Conservation (phyloP, 2,888 invertebrate genomes). For the Choristoneura rosaceana region DNA sequence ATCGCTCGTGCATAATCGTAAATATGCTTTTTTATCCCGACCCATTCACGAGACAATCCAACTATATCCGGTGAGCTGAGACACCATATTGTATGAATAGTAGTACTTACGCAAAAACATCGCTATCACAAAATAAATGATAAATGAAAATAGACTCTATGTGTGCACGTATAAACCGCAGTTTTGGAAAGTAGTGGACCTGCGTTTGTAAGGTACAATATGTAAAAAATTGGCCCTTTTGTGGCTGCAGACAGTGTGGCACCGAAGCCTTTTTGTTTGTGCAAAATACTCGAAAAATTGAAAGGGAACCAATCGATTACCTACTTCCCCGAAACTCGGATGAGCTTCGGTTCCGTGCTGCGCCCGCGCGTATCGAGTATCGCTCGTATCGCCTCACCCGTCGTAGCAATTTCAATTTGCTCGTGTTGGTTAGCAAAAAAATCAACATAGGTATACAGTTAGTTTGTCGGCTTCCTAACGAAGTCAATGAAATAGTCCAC, state of each 20-base stretch:
- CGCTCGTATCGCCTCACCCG: slow-evolving; percentile 32
- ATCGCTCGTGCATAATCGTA: slow-evolving; percentile 83
- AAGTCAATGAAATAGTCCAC: slow-evolving; percentile 9
- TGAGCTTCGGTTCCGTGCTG: slow-evolving; percentile 45
- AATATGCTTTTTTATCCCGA: slow-evolving; percentile 73
- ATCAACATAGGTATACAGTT: slow-evolving; percentile 18
- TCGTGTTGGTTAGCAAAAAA: slow-evolving; percentile 25
- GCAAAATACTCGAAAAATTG: slow-evolving; percentile 66
- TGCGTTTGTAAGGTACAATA: slow-evolving; percentile 78
- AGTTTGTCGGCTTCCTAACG: slow-evolving; percentile 31
- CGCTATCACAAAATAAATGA: slow-evolving; percentile 62
- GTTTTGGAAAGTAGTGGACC: slow-evolving; percentile 52
- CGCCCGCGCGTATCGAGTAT: slow-evolving; percentile 10
- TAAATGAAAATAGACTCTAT: slow-evolving; percentile 56
- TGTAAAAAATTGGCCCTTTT: slow-evolving; percentile 75
- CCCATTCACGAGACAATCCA: slow-evolving; percentile 68
- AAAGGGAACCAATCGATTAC: slow-evolving; percentile 63
- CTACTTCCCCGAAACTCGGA: slow-evolving; percentile 70
- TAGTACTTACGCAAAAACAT: slow-evolving; percentile 70
- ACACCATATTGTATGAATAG: slow-evolving; percentile 73
- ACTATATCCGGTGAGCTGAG: slow-evolving; percentile 76
- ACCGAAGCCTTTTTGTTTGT: slow-evolving; percentile 77
- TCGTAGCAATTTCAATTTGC: slow-evolving; percentile 38
- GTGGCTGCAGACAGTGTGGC: slow-evolving; percentile 82
- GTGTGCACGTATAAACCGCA: slow-evolving; percentile 52